These are phyloP conservation scores for Alfaro cultratus DNA, from an alignment of 2,797 vertebrate species.

Conservation along the genomic window DNA sequence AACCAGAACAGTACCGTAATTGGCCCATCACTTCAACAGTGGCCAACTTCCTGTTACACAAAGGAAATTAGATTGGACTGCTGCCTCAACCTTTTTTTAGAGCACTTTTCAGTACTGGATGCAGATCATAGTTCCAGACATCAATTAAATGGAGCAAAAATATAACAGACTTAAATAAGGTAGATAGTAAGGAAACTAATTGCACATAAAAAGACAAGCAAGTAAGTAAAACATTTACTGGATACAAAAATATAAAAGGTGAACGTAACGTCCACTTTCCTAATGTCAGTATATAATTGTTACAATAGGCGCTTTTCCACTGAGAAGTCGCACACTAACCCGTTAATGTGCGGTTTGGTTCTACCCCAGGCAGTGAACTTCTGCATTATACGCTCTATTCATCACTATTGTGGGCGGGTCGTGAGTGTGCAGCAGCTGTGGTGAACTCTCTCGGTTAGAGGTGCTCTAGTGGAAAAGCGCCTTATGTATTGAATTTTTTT, in stretches of 20 bases:
- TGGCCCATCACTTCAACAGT: not conserved
- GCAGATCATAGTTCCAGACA: not conserved
- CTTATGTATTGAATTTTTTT: not conserved
- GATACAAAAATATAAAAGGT: not conserved
- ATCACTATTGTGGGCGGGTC: too few relatives aligned
- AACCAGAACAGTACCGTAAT: not conserved
- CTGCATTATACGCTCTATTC: too few relatives aligned
- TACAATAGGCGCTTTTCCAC: not conserved
- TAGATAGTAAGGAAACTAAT: not conserved
- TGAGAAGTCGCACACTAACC: too few relatives aligned
- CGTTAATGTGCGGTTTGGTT: too few relatives aligned
- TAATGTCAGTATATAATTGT: not conserved
- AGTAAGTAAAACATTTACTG: not conserved
- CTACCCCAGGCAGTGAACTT: too few relatives aligned
- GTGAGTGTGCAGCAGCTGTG: too few relatives aligned
- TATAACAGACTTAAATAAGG: not conserved
- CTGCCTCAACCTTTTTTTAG: not conserved
- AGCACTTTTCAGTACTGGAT: not conserved
- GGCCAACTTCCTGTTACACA: not conserved
- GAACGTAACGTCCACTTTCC: not conserved
- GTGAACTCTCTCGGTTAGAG: too few relatives aligned
- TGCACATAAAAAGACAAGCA: not conserved
- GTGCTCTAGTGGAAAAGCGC: too few relatives aligned
- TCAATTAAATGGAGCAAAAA: not conserved
- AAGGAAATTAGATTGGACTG: not conserved